Evolutionary conservation across 2,797 vertebrate genomes (phyloP).

Genomic region (Sparus aurata): DNA sequence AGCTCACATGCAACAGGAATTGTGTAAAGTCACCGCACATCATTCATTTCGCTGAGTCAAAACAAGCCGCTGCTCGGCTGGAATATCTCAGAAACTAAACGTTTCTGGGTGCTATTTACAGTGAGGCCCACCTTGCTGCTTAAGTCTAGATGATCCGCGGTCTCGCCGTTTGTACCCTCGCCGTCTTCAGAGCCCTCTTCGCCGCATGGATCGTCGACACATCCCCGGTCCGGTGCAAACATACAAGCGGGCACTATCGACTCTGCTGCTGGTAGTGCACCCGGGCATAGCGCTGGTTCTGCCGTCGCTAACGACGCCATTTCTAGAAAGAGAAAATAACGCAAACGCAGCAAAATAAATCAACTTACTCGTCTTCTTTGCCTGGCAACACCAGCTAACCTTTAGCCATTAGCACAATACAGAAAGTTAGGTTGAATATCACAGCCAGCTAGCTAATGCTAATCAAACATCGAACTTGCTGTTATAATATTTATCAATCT

Average conservation of each 20-base stretch:
- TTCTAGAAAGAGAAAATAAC: conserved; percentile 40
- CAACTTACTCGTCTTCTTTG: not conserved
- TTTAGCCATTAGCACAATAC: conserved; percentile 15
- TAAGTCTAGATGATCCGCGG: conserved; percentile 89
- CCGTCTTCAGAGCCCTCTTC: conserved; percentile 73
- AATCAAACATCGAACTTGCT: conserved; percentile 49
- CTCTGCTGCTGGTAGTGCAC: conserved; percentile 59
- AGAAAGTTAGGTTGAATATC: conserved; percentile 39
- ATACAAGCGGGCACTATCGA: conserved; percentile 92
- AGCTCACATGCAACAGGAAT: not conserved
- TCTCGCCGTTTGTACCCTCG: conserved; percentile 85
- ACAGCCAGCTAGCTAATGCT: conserved; percentile 46
- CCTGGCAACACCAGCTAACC: not conserved
- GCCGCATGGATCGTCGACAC: conserved; percentile 74
- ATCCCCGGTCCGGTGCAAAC: conserved; percentile 91
- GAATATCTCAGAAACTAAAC: not conserved
- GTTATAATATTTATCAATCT: not conserved
- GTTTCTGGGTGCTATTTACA: not conserved
- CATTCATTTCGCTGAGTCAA: not conserved
- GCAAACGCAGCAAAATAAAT: conserved; percentile 18
- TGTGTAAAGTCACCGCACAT: too few relatives aligned
- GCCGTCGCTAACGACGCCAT: conserved; percentile 87
- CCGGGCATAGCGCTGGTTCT: conserved; percentile 82
- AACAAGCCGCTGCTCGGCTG: not conserved
- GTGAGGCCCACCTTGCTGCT: conserved; percentile 92